Evolutionary conservation across 2,113 vertebrate genomes (phyloP).

Genomic region (Symphodus melops): DNA sequence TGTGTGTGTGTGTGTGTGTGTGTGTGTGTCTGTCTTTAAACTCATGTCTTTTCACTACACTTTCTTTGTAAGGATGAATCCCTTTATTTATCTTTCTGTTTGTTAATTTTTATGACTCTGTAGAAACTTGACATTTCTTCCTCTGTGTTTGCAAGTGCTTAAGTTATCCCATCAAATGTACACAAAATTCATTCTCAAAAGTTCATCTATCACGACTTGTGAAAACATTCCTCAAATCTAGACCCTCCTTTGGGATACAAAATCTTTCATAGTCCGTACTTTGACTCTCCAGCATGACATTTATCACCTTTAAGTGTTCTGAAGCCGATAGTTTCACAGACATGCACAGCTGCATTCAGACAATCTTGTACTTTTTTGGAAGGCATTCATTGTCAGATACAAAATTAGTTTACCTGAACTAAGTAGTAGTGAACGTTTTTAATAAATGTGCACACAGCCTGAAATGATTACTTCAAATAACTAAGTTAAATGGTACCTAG

Average conservation of each 20-base stretch:
- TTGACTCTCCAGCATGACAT: neutral
- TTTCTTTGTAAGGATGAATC: neutral
- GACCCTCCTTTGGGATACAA: neutral
- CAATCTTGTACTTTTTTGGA: too few species aligned
- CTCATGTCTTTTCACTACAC: conserved; percentile 9
- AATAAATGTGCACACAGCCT: conserved; percentile 6
- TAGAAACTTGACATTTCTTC: neutral
- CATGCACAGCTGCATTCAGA: neutral
- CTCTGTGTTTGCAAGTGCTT: neutral
- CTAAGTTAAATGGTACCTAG: neutral
- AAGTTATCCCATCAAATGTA: conserved; percentile 2
- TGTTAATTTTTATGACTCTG: neutral
- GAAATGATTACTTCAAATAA: conserved; percentile 17
- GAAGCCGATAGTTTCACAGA: conserved; percentile 29
- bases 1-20: neutral
- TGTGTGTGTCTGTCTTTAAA: too few species aligned
- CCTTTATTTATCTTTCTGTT: neutral
- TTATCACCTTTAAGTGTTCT: neutral
- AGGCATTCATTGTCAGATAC: neutral
- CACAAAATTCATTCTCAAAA: conserved; percentile 3
- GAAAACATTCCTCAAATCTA: conserved; percentile 11
- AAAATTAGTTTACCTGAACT: conserved; percentile 5
- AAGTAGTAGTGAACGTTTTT: conserved; percentile 19
- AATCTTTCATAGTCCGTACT: neutral
- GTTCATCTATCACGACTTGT: neutral